phyloP scores from a whole-genome alignment of 2,888 invertebrate species.

The Athrips mouffetella region DNA sequence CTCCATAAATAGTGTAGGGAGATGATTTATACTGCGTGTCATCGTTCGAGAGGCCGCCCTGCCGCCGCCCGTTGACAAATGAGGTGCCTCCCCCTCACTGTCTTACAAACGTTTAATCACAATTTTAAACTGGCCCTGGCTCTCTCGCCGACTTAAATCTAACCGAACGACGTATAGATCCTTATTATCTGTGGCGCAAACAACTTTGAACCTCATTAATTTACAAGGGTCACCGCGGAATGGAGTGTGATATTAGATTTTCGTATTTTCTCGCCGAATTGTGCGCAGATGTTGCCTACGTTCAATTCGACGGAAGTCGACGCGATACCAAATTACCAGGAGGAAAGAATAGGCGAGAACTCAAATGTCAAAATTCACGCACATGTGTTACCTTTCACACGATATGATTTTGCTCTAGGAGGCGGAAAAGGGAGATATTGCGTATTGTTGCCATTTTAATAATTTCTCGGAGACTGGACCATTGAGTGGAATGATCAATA shows the following conservation, averaged over 20 bases:
- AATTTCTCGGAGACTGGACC: not conserved
- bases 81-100: constrained; percentile 32
- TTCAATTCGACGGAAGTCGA: not conserved
- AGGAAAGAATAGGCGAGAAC: not conserved
- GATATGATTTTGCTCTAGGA: constrained; percentile 15
- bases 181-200: constrained; percentile 33
- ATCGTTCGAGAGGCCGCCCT: constrained; percentile 37
- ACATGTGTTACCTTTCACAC: constrained; percentile 13
- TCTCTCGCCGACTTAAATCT: constrained; percentile 29
- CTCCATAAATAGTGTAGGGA: constrained; percentile 49
- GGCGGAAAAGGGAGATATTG: constrained; percentile 6
- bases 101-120: constrained; percentile 37
- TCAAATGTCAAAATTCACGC: constrained; percentile 12
- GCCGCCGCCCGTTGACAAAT: too few relatives aligned
- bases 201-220: constrained; percentile 36
- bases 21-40: constrained; percentile 47
- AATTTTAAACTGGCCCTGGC: constrained; percentile 37
- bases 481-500: not conserved
- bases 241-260: constrained; percentile 22
- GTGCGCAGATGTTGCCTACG: constrained; percentile 29
- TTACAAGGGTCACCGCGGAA: constrained; percentile 20
- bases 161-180: constrained; percentile 22
- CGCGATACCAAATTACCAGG: constrained; percentile 4
- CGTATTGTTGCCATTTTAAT: constrained; percentile 5
- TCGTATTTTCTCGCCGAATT: constrained; percentile 19